A percentile compares a stretch with the other conserved stretches of the same genome.
These are phyloP conservation scores for Aphyosemion australe DNA, from an alignment of 2,113 vertebrate species.

Conservation along the genomic window DNA sequence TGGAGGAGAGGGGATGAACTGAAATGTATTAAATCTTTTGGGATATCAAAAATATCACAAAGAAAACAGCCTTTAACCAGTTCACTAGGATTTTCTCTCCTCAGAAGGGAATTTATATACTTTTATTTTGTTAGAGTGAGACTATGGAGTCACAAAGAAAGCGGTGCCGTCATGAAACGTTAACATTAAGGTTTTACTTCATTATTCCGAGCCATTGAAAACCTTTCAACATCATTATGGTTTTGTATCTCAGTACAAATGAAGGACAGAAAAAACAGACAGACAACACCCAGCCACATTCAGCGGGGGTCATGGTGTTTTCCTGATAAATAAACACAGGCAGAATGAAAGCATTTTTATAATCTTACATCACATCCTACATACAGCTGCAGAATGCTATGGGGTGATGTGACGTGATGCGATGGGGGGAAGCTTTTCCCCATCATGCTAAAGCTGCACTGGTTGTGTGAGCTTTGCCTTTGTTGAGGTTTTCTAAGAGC, in stretches of 20 bases:
- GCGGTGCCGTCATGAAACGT: constrained; percentile 27
- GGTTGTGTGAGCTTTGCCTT: constrained; percentile 64
- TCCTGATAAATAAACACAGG: constrained; percentile 40
- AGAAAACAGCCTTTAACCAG: constrained; percentile 39
- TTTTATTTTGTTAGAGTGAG: constrained; percentile 8
- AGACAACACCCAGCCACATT: constrained; percentile 37
- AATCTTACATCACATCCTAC: constrained; percentile 51
- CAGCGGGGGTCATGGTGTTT: constrained; percentile 31
- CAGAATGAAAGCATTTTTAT: constrained; percentile 25
- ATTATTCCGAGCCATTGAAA: constrained; percentile 50
- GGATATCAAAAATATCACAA: constrained; percentile 33
- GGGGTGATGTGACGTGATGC: constrained; percentile 5
- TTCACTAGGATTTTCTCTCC: constrained; percentile 12
- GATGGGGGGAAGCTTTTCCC: constrained; percentile 52
- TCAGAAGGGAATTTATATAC: constrained; percentile 26
- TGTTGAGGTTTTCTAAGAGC: constrained; percentile 58
- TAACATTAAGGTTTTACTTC: constrained; percentile 31
- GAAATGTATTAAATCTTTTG: constrained; percentile 33
- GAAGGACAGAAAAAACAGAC: constrained; percentile 41
- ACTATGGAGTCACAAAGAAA: constrained; percentile 26
- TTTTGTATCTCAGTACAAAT: constrained; percentile 55
- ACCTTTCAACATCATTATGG: constrained; percentile 33
- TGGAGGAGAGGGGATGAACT: constrained; percentile 25
- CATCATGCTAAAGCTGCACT: constrained; percentile 58
- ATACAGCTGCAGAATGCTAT: constrained; percentile 37